Evolutionary conservation across 1,140 invertebrate species (phyloP), one percentile per base, ranked within the genome.

Genomic region (Neotoxoptera formosana): DNA sequence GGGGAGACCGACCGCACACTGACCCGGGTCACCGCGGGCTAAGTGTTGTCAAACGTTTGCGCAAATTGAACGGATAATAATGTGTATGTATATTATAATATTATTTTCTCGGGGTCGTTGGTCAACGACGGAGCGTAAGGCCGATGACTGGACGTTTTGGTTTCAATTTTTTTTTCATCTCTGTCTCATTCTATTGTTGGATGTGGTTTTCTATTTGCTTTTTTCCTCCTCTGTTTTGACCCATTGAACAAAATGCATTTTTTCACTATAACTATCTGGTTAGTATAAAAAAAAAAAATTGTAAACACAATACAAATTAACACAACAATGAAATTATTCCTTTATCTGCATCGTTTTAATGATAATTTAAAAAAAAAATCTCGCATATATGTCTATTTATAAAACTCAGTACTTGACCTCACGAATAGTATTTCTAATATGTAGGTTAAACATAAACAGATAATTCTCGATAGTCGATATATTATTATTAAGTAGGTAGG

Each of bases 11-110:
- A 90, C 90, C n/a, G 56, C 90, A 81, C 67, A 81, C 67, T 81
- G 90, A 91, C 90, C 90, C 51, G 67, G 45, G 90, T 91, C 90
- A 48, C 90, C 90, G 90, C 90, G 90, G 90, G 90, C 90, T 41
- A 91, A 91, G 30, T 47, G 67, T 76, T 91, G n/a, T 89, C 90
- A 45, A 91, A 81, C 30, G 90, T 91, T 91, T 91, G 90, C 90
- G 90, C 21, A 91, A 91, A 81, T 47, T 67, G 67, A 81, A 91
- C 60, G 60, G 30, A 11, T 41, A 41, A 84, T 84, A 84, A 41
- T 23, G 81, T 3, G 14, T 84, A 20, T 23, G 48, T 53, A 53
- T 34, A 51, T 48, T 45, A 87, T 25, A 20, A 17, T 86, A 25
- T 48, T 48, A 20, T 91, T 81, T 30, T 48, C 90, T 81, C 90